A percentile compares a stretch with the other conserved stretches of the same genome.
These are phyloP conservation scores for Shargacucullia verbasci DNA, from an alignment of 2,888 invertebrate species.

Conservation along the genomic window DNA sequence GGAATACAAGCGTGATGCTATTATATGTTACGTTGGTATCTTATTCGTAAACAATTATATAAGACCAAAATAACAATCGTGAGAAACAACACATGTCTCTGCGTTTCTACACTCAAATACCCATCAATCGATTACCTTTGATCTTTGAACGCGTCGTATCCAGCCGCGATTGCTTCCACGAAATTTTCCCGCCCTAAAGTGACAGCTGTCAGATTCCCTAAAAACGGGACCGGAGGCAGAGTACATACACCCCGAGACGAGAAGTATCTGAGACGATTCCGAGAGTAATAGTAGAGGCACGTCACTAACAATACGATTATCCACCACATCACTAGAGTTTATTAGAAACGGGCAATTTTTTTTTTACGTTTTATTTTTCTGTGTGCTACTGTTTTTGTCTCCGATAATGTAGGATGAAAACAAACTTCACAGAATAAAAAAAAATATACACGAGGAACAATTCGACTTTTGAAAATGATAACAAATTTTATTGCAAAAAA, in stretches of 20 bases:
- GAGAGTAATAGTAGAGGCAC: slow-evolving; percentile 68
- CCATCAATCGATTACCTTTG: slow-evolving; percentile 64
- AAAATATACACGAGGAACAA: not conserved
- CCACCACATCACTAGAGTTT: slow-evolving; percentile 62
- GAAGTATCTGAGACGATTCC: slow-evolving; percentile 68
- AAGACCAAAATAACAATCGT: slow-evolving; percentile 3
- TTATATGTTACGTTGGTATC: not conserved
- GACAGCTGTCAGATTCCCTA: slow-evolving; percentile 76
- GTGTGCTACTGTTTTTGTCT: too few species aligned
- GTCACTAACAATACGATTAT: slow-evolving; percentile 63
- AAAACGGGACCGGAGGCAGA: slow-evolving; percentile 68
- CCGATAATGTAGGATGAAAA: not conserved
- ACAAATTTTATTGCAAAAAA: not conserved
- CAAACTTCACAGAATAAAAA: not conserved
- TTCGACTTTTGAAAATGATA: slow-evolving; percentile 2
- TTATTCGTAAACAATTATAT: slow-evolving; percentile 10
- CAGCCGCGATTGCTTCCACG: slow-evolving; percentile 72
- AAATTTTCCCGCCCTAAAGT: slow-evolving; percentile 74
- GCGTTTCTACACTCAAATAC: not conserved
- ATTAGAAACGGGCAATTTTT: slow-evolving; percentile 1
- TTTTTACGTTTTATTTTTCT: too few species aligned
- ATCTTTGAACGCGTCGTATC: slow-evolving; percentile 72
- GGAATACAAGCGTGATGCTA: too few species aligned
- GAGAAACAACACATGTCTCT: slow-evolving; percentile 3
- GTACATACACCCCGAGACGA: slow-evolving; percentile 70